Percentiles rank a stretch among this genome's conserved stretches.
These are phyloP conservation scores for Manis pentadactyla DNA, from an alignment of 2,797 vertebrate genomes.

Conservation along the genomic window DNA sequence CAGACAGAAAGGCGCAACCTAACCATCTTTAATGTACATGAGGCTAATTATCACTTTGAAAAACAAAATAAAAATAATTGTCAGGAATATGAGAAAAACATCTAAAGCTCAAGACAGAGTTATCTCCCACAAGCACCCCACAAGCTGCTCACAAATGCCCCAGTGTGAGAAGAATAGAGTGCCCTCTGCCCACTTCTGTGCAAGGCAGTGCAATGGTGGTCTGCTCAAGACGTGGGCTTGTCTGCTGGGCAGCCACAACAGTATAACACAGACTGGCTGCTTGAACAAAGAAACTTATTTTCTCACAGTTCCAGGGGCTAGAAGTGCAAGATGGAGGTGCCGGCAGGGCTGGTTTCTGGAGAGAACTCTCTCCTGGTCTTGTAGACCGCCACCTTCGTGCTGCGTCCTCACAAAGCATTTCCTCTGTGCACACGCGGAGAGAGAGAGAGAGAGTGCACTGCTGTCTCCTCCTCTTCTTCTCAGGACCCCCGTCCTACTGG, in stretches of 20 bases:
- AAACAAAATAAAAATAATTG: neutral
- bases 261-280: neutral
- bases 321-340: neutral
- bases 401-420: neutral
- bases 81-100: neutral
- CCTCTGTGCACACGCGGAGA: rapidly evolving
- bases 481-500: neutral
- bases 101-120: neutral
- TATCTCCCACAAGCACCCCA: neutral
- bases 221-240: neutral
- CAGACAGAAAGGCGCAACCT: neutral
- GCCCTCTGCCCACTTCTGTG: rapidly evolving
- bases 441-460: neutral
- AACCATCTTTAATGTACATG: neutral
- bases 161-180: neutral
- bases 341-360: neutral
- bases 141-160: neutral
- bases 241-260: neutral
- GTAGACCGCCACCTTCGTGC: too few relatives aligned
- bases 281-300: neutral
- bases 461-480: neutral
- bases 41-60: neutral
- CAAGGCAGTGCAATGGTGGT: neutral
- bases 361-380: neutral
- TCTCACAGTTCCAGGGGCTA: neutral